A percentile compares a stretch with the other conserved stretches of the same genome.
Evolutionary conservation across 2,113 vertebrate species (phyloP).

Genomic region (Phylloscopus trochilus): DNA sequence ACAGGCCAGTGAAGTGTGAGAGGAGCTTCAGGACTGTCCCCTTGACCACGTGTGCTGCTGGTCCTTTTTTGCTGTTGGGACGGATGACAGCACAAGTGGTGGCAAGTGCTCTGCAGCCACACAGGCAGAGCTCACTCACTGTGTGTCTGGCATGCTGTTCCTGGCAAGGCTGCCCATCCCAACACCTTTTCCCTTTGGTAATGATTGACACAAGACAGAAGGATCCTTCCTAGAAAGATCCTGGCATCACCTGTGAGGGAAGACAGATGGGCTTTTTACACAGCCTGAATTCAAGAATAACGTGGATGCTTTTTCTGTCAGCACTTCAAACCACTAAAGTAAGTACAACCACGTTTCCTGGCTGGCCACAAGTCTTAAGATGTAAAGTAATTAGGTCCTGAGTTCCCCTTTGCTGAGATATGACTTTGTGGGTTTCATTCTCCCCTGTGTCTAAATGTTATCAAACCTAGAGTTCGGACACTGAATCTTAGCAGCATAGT

Average conservation of each 20-base stretch:
- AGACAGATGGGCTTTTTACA: slow-evolving; percentile 34
- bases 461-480: not conserved
- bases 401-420: not conserved
- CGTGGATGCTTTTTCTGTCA: slow-evolving; percentile 11
- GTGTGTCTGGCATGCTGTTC: not conserved
- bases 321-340: not conserved
- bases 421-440: not conserved
- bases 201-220: slow-evolving; percentile 44
- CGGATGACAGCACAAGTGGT: not conserved
- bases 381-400: not conserved
- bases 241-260: slow-evolving; percentile 35
- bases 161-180: not conserved
- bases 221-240: slow-evolving; percentile 34
- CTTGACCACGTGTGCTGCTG: not conserved
- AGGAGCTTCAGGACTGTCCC: not conserved
- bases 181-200: slow-evolving; percentile 3
- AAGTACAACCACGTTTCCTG: not conserved
- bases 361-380: not conserved
- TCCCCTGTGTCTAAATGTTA: not conserved
- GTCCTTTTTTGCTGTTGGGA: fast-evolving
- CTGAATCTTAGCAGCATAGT: not conserved
- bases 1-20: not conserved
- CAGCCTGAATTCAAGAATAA: not conserved
- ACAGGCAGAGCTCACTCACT: fast-evolving
- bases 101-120: not conserved